Conservation (phyloP, 1,140 invertebrate genomes). For the Arctopsyche grandis region DNA sequence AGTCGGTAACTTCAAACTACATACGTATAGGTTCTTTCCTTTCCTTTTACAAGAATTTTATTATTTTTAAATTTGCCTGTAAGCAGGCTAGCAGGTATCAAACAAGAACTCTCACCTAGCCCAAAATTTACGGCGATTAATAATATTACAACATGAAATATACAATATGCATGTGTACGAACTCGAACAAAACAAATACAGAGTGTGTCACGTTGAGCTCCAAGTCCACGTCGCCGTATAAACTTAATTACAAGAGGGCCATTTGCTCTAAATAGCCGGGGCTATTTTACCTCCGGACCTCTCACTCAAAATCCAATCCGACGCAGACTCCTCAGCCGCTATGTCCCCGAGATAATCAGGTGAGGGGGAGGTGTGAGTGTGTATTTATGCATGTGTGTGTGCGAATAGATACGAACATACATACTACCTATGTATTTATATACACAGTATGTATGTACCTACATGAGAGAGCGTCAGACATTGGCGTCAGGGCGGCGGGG, state of each 20-base stretch:
- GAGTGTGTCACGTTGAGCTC: background rate
- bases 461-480: background rate
- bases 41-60: no score
- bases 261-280: constrained; percentile 44
- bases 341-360: constrained; percentile 41
- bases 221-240: constrained; percentile 7
- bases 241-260: constrained; percentile 44
- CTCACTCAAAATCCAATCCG: constrained; percentile 41
- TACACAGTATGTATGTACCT: background rate
- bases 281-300: constrained; percentile 40
- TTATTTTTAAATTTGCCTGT: no score
- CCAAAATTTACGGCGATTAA: no score
- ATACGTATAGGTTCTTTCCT: no score
- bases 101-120: no score
- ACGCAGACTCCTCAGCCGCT: constrained; percentile 18
- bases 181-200: background rate
- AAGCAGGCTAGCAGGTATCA: no score
- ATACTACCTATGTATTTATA: background rate
- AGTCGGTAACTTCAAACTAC: no score
- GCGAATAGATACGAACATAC: background rate
- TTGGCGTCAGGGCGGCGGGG: constrained; percentile 37
- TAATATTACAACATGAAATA: no score
- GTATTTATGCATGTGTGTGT: background rate
- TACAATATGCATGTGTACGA: no score
- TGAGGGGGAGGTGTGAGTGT: background rate